Conservation (phyloP, 2,797 vertebrate species). For the Pempheris klunzingeri region DNA sequence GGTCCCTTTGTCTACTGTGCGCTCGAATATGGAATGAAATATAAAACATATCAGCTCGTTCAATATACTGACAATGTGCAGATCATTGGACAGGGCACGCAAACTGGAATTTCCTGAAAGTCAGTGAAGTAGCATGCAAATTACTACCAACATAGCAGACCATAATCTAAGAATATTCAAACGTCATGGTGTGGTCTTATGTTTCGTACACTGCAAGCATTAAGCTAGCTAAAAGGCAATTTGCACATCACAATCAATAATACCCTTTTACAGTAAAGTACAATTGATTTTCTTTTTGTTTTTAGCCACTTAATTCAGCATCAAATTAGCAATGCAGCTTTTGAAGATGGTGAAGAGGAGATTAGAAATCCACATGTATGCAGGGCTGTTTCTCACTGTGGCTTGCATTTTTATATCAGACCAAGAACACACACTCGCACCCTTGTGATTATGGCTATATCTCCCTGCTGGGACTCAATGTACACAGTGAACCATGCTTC, state of each 20-base stretch:
- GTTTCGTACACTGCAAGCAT: constrained; percentile 23
- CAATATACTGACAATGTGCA: neutral
- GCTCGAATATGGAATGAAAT: constrained; percentile 50
- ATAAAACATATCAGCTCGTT: constrained; percentile 37
- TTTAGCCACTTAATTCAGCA: constrained; percentile 23
- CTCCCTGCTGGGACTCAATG: constrained; percentile 31
- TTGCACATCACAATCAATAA: constrained; percentile 42
- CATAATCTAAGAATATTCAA: constrained; percentile 11
- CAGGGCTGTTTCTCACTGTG: constrained; percentile 21
- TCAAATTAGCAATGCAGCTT: constrained; percentile 19
- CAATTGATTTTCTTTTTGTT: constrained; percentile 40
- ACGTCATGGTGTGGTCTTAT: neutral
- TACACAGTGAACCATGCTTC: constrained; percentile 42
- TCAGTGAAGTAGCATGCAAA: constrained; percentile 26
- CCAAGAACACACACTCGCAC: constrained; percentile 29
- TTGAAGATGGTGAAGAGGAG: constrained; percentile 10
- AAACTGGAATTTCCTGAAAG: constrained; percentile 17
- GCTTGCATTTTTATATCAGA: constrained; percentile 48
- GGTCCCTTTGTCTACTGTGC: constrained; percentile 71
- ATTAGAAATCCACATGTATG: neutral
- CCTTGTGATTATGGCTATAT: constrained; percentile 46
- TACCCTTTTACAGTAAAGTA: constrained; percentile 17
- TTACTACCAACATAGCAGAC: neutral
- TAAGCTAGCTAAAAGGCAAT: constrained; percentile 23
- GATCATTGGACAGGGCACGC: neutral